These are phyloP conservation scores for Lophotriccus pileatus DNA, from an alignment of 2,797 vertebrate genomes.

Conservation along the genomic window DNA sequence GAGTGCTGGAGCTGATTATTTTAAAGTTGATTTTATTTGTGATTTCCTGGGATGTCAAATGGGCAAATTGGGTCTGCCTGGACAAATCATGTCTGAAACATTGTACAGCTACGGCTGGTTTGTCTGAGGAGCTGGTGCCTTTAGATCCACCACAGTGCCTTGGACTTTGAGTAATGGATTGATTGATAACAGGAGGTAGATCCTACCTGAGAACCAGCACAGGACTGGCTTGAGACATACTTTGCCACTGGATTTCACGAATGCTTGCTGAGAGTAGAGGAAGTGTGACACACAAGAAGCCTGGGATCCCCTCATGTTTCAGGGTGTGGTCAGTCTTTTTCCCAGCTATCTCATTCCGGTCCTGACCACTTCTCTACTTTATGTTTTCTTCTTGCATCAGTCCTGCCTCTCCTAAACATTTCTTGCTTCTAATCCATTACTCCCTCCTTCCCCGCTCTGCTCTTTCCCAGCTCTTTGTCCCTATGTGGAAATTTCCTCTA, in stretches of 20 bases:
- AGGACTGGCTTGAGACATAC: background rate
- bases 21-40: background rate
- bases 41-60: background rate
- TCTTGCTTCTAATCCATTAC: background rate
- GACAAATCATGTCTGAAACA: background rate
- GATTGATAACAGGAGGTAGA: background rate
- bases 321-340: background rate
- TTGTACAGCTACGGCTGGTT: rapidly evolving
- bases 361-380: background rate
- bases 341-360: background rate
- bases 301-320: background rate
- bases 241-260: background rate
- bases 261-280: background rate
- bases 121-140: background rate
- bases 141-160: background rate
- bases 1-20: background rate
- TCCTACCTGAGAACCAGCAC: background rate
- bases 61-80: background rate
- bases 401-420: background rate
- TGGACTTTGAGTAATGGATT: background rate
- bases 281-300: background rate
- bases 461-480: background rate
- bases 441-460: rapidly evolving
- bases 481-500: background rate
- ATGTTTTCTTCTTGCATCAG: background rate